A percentile compares a stretch with the other conserved stretches of the same genome.
These are phyloP conservation scores for Drosophila pseudoobscura DNA, from an alignment of 1,140 invertebrate species.

Conservation along the genomic window DNA sequence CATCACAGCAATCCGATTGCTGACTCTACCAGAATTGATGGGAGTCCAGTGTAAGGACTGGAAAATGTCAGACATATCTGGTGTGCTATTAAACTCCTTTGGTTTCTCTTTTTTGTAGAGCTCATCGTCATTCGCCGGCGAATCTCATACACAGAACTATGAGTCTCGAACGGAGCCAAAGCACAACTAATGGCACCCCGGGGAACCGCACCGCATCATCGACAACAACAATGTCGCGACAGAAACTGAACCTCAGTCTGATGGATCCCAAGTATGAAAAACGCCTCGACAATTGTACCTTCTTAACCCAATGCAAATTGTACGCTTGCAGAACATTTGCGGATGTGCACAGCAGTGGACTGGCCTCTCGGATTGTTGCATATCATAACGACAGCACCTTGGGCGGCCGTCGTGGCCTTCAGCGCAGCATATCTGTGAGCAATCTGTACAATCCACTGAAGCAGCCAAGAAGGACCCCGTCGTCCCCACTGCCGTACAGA, in stretches of 20 bases:
- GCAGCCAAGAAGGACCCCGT: constrained; percentile 68
- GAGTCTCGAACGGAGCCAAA: constrained; percentile 21
- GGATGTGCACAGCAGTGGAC: constrained; percentile 84
- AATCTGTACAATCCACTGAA: constrained; percentile 78
- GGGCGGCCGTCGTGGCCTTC: constrained; percentile 34
- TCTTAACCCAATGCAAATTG: neutral
- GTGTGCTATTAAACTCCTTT: neutral
- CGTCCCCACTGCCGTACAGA: constrained; percentile 59
- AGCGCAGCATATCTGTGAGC: constrained; percentile 69
- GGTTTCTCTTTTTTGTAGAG: neutral
- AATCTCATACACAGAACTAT: neutral
- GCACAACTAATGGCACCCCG: constrained; percentile 7
- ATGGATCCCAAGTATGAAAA: constrained; percentile 68
- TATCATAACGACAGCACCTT: constrained; percentile 69
- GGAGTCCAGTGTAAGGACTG: constrained; percentile 28
- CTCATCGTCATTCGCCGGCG: neutral
- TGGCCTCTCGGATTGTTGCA: constrained; percentile 82
- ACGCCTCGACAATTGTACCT: no score
- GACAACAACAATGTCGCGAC: constrained; percentile 35
- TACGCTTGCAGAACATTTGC: constrained; percentile 66
- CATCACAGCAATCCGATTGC: constrained; percentile 63
- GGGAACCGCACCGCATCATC: constrained; percentile 22
- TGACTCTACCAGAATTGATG: constrained; percentile 74
- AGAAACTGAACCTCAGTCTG: constrained; percentile 69
- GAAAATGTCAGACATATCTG: neutral